Base-by-base conservation (phyloP, 2,113 vertebrate genomes). In the Panurus biarmicus region DNA sequence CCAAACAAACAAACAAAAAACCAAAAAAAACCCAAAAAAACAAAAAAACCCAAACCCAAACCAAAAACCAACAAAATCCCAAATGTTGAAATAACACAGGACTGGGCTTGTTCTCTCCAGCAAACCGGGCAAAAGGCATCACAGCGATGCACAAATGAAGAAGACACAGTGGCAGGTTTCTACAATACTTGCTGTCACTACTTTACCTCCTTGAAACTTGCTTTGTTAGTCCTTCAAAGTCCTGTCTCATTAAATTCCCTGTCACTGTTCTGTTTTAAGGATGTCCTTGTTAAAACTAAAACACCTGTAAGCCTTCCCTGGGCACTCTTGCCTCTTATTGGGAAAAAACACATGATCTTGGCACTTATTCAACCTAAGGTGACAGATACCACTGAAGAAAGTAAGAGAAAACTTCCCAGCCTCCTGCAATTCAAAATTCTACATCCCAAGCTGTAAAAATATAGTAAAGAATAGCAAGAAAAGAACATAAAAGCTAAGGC, bases 241-340 rank as follows among this genome's bases (percentile, higher is more conserved):
- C 81, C 54, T 74, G 21, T 80, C 87, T 95, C 87, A 86, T 94
- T 95, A 92, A 93, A 92, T 64, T 90, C 75, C 36, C 61, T 16
- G 40, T 28, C 87, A 77, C 89, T 74, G 89, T 93, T 91, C 94
- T 13, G 74, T 72, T 96, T 94, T 90, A 88, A 80, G 89, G 86
- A 92, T 50, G 94, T 61, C 94, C 88, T 96, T 93, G 85, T 90
- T 95, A 93, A 73, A 96, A 90, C 44, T 76, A 64, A 95, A 85
- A 70, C 94, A 95, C 92, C 93, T 95, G 92, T 88, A 86, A 90
- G 69, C 75, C 40, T 95, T 96, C 90, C 95, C 91, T 94, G 72
- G 87, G 88, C 79, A 56, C 82, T 83, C 72, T 18, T 58, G 85
- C 35, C 70, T 93, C 45, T 91, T 57, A 44, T 2, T 69, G 82